A percentile compares a stretch with the other conserved stretches of the same genome.
These are phyloP conservation scores for Drosophila sulfurigaster DNA, from an alignment of 1,140 invertebrate genomes.

Conservation along the genomic window DNA sequence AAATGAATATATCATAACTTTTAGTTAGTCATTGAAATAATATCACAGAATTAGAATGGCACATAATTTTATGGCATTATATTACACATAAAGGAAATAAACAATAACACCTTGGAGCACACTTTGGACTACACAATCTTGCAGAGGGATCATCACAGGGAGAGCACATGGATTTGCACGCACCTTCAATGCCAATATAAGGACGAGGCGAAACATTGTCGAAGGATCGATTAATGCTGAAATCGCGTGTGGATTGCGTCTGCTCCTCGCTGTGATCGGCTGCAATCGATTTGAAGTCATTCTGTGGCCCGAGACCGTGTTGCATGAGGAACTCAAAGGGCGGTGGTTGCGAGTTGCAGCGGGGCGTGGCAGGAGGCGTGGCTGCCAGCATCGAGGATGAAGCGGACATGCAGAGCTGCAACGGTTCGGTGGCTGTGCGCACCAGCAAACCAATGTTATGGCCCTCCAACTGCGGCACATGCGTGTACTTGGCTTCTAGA, in stretches of 20 bases:
- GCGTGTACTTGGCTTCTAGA: conserved; percentile 44
- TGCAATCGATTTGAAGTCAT: conserved; percentile 55
- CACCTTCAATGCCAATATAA: conserved; percentile 75
- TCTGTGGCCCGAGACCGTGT: conserved; percentile 19
- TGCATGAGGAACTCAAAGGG: conserved; percentile 64
- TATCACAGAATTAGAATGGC: too few relatives aligned
- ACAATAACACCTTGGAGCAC: neutral
- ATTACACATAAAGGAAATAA: neutral
- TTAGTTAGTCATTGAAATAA: too few relatives aligned
- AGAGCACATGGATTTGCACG: conserved; percentile 33
- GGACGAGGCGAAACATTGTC: conserved; percentile 82
- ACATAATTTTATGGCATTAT: neutral
- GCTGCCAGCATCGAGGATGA: conserved; percentile 65
- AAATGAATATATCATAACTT: too few relatives aligned
- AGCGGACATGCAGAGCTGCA: conserved; percentile 63
- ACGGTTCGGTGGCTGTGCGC: conserved; percentile 62
- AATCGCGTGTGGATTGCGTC: conserved; percentile 40
- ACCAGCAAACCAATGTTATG: conserved; percentile 78
- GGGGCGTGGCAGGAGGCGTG: conserved; percentile 59
- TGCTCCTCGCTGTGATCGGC: conserved; percentile 46
- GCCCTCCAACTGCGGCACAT: conserved; percentile 76
- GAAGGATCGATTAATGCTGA: conserved; percentile 67
- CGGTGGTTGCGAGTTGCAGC: conserved; percentile 50
- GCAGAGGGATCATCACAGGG: neutral
- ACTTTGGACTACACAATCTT: neutral